Evolutionary conservation across 1,140 invertebrate genomes (phyloP).

Genomic region (Rhyzopertha dominica): DNA sequence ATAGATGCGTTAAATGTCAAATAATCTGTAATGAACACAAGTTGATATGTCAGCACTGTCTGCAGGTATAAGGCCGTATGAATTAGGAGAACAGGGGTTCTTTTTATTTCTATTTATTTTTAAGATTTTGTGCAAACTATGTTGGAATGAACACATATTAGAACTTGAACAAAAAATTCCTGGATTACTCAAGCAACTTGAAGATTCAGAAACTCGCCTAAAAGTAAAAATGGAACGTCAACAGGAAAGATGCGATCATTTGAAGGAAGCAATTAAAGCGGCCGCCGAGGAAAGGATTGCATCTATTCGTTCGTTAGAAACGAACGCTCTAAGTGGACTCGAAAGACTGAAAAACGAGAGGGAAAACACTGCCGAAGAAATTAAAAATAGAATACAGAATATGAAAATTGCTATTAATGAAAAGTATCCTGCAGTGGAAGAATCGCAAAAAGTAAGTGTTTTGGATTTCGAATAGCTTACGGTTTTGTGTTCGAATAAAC

Average conservation of each 20-base stretch:
- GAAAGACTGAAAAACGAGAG: constrained; percentile 41
- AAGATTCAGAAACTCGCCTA: constrained; percentile 42
- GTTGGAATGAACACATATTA: constrained; percentile 53
- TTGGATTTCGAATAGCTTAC: neutral
- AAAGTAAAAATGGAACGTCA: constrained; percentile 48
- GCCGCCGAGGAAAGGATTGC: constrained; percentile 48
- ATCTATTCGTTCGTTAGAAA: constrained; percentile 41
- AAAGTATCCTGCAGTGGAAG: constrained; percentile 29
- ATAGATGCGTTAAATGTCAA: constrained; percentile 45
- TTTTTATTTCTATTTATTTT: constrained; percentile 10
- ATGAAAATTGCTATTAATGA: constrained; percentile 41
- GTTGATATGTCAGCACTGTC: constrained; percentile 52
- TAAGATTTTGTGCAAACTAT: constrained; percentile 54
- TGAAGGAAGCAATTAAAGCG: constrained; percentile 47
- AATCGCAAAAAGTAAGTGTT: constrained; percentile 38
- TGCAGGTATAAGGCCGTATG: too few species aligned
- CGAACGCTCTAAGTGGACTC: constrained; percentile 40
- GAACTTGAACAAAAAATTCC: constrained; percentile 52
- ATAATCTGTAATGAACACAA: constrained; percentile 46
- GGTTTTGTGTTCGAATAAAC: too few species aligned
- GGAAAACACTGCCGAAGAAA: constrained; percentile 40
- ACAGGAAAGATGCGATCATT: constrained; percentile 49
- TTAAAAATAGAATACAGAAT: constrained; percentile 43
- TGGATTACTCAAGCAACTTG: constrained; percentile 50
- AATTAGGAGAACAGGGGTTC: too few species aligned